Percentiles rank a stretch among this genome's conserved stretches.
Conservation (phyloP, 2,888 invertebrate genomes). For the Hyposoter didymator region DNA sequence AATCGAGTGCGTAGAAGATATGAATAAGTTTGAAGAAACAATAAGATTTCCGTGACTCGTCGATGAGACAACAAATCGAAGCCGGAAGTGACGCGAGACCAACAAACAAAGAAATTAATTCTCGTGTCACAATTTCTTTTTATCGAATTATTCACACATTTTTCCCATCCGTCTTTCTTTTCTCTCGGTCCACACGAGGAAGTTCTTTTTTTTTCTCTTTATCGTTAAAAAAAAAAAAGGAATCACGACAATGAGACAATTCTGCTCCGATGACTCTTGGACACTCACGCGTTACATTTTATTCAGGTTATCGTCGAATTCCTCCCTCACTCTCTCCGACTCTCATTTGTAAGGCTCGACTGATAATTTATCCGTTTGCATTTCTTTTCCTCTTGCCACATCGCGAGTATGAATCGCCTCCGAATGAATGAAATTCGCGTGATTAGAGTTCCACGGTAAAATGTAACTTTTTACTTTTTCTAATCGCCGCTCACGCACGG, state of each 20-base stretch:
- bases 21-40: slow-evolving; percentile 20
- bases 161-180: slow-evolving; percentile 16
- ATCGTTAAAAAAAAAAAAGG: slow-evolving; percentile 35
- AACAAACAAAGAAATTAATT: slow-evolving; percentile 31
- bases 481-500: neutral
- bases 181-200: neutral
- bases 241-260: slow-evolving; percentile 35
- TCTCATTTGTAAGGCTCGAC: slow-evolving; percentile 10
- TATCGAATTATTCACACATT: neutral
- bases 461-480: slow-evolving; percentile 22
- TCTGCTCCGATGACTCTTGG: slow-evolving; percentile 34
- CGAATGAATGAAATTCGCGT: slow-evolving; percentile 36
- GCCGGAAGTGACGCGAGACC: slow-evolving; percentile 51
- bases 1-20: neutral
- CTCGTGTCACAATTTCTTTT: slow-evolving; percentile 41
- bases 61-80: slow-evolving; percentile 28
- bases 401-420: slow-evolving; percentile 22
- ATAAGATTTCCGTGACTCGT: slow-evolving; percentile 42
- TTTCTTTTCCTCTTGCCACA: slow-evolving; percentile 18
- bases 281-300: slow-evolving; percentile 42
- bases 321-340: slow-evolving; percentile 1
- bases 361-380: slow-evolving; percentile 14
- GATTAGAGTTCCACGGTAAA: slow-evolving; percentile 13
- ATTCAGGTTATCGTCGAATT: slow-evolving; percentile 60
- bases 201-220: neutral